Evolutionary conservation across 2,797 vertebrate species (phyloP).

Genomic region (Stomatorhinus walkeri): DNA sequence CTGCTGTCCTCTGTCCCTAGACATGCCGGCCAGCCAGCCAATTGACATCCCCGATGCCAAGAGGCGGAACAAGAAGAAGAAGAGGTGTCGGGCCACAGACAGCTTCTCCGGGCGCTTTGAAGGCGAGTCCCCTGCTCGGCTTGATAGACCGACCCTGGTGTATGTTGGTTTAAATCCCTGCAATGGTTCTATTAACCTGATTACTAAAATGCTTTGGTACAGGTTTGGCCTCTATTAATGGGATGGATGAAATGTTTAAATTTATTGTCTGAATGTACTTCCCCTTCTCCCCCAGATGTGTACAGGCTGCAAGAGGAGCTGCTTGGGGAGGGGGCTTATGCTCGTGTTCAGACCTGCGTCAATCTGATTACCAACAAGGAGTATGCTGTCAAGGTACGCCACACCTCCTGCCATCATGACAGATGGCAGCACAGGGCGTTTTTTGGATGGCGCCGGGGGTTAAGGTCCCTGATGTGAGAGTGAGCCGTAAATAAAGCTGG

Average conservation of each 20-base stretch:
- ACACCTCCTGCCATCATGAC: not conserved
- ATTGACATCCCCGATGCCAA: constrained; percentile 96
- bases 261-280: not conserved
- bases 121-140: constrained; percentile 56
- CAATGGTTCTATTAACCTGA: not conserved
- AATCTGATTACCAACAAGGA: constrained; percentile 96
- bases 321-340: constrained; percentile 89
- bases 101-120: constrained; percentile 94
- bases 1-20: constrained; percentile 45
- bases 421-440: not conserved
- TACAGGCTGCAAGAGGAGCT: constrained; percentile 92
- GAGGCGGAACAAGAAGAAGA: constrained; percentile 97
- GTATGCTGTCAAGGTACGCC: constrained; percentile 88
- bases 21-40: constrained; percentile 86
- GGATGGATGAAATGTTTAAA: too few relatives aligned
- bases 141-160: not conserved
- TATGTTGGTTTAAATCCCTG: not conserved
- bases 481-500: not conserved
- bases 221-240: not conserved
- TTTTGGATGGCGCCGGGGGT: not conserved
- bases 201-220: not conserved
- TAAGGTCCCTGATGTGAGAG: not conserved
- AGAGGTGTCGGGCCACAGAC: constrained; percentile 90
- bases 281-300: constrained; percentile 68
- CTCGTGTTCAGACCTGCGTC: constrained; percentile 87